Evolutionary conservation across 2,113 vertebrate genomes (phyloP).

Genomic region (Corythoichthys haematopterus): DNA sequence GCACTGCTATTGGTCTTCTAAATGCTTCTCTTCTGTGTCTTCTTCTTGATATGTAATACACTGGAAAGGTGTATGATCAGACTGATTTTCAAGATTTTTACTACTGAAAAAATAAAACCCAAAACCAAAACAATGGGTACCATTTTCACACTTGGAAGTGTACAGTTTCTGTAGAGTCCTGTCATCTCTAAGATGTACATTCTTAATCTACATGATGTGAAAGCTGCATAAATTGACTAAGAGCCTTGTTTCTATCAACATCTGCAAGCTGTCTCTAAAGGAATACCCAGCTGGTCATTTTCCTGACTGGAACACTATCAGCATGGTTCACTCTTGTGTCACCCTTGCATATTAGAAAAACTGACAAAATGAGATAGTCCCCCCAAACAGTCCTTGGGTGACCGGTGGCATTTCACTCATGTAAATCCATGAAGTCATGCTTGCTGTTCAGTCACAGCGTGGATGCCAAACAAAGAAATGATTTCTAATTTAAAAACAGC

Average conservation of each 20-base stretch:
- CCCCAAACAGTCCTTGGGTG: background rate
- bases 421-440: constrained; percentile 12
- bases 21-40: background rate
- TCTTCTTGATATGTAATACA: background rate
- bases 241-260: background rate
- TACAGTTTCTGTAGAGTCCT: background rate
- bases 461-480: constrained; percentile 34
- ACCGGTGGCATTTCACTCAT: constrained; percentile 10
- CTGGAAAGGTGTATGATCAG: background rate
- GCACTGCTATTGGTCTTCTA: background rate
- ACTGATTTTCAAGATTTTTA: too few relatives aligned
- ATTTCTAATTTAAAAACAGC: constrained; percentile 46
- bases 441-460: constrained; percentile 35
- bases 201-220: background rate
- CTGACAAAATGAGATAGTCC: background rate
- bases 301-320: background rate
- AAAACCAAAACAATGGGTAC: background rate
- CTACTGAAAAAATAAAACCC: too few relatives aligned
- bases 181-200: background rate
- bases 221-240: background rate
- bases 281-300: background rate
- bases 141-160: background rate
- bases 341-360: background rate
- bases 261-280: background rate
- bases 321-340: background rate